Evolutionary conservation across 2,888 invertebrate genomes (phyloP), one percentile per base, ranked within the genome.

Genomic region (Camponotus fellah): DNA sequence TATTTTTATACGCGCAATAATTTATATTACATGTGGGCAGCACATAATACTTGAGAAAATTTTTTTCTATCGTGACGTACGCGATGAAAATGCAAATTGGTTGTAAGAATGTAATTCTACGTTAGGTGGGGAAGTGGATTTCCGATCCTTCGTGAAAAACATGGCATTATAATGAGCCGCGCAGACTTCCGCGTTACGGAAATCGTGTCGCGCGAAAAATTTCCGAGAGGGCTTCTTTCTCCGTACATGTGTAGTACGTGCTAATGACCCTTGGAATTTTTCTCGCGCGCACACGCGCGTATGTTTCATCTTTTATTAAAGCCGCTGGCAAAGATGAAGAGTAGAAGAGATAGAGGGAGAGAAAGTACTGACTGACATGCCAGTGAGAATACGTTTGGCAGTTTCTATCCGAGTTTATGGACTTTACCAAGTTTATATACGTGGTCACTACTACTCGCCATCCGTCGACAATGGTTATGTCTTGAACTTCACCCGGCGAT

Each of bases 131-230:
- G 43, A n/a, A 21, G 17, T 37, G 46, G 58, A 72, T 72, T 60
- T 37, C 74, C 60, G n/a, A 26, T 12, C 26, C 37, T 14, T 80
- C 34, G 37, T 72, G 46, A 32, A 72, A 75, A 75, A 84, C 83
- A 71, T 84, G 68, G 46, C 64, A 79, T 83, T 85, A 76, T 86
- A 89, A 89, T 84, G 84, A 89, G 85, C 83, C 83, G 79, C 74
- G 83, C 65, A 68, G 53, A 64, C 56, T 60, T 74, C 60, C 77
- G 69, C 66, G 56, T 66, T 62, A 65, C n/a, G 43, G 37, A 37
- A 58, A 65, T 83, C 40, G n/a, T 14, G 77, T 83, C 71, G 58
- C 58, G 76, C 53, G 49, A 60, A 88, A 85, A 75, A 79, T 82
- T 86, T 82, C 40, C 66, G 34, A 76, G 74, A 68, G 66, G 49